Percentiles rank a stretch among this genome's conserved stretches.
These are phyloP conservation scores for Clanis bilineata DNA, from an alignment of 2,888 invertebrate genomes.

Conservation along the genomic window DNA sequence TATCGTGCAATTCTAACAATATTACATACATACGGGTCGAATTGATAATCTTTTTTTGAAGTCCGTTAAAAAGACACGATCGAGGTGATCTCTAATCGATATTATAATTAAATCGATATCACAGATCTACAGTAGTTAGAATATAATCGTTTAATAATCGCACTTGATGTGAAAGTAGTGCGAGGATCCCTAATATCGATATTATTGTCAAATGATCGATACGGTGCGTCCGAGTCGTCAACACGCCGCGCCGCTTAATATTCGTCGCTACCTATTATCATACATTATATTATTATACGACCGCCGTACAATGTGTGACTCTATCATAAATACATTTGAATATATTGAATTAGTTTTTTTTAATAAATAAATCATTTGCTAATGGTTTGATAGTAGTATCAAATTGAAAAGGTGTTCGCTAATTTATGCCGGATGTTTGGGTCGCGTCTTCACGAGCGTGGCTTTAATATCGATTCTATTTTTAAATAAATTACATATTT, in stretches of 20 bases:
- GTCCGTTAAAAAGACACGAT: too few relatives aligned
- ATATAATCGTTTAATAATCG: constrained; percentile 29
- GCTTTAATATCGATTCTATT: background rate
- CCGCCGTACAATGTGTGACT: constrained; percentile 23
- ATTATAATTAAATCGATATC: background rate
- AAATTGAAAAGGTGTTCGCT: background rate
- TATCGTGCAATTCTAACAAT: too few relatives aligned
- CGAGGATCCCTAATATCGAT: constrained; percentile 32
- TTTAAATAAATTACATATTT: too few relatives aligned
- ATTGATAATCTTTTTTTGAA: too few relatives aligned
- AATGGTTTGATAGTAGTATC: background rate
- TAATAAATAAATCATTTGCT: constrained; percentile 4
- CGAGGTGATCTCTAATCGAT: too few relatives aligned
- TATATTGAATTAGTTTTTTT: constrained; percentile 14
- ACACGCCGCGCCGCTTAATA: constrained; percentile 24
- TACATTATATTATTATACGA: constrained; percentile 41
- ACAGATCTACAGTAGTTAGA: background rate
- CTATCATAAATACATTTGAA: constrained; percentile 22
- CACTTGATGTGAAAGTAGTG: constrained; percentile 33
- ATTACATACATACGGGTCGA: too few relatives aligned
- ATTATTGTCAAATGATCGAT: constrained; percentile 44
- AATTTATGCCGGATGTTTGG: background rate
- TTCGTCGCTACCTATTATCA: constrained; percentile 36
- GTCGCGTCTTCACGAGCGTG: background rate
- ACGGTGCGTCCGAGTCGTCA: constrained; percentile 21